phyloP scores from a whole-genome alignment of 2,113 vertebrate genomes.

The Athene cunicularia region DNA sequence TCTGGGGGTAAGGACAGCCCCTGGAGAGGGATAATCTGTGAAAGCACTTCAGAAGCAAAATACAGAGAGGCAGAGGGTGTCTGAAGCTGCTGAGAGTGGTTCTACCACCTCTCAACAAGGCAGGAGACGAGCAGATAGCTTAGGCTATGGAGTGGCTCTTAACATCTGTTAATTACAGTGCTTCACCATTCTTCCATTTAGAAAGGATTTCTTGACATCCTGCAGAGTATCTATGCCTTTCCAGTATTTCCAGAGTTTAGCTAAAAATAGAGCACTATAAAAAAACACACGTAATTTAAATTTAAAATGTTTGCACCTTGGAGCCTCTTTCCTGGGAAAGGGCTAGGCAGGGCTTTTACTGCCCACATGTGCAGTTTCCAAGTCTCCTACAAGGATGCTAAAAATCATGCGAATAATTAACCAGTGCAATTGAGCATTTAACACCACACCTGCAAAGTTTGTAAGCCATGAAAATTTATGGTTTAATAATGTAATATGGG shows the following conservation, averaged over 20 bases:
- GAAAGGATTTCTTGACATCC: not conserved
- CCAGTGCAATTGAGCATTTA: constrained; percentile 42
- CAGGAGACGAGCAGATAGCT: not conserved
- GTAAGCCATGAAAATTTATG: constrained; percentile 49
- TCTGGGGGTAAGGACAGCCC: not conserved
- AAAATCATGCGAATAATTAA: constrained; percentile 62
- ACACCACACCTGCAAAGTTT: constrained; percentile 44
- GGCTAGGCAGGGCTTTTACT: not conserved
- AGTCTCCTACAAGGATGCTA: not conserved
- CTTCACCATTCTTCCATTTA: not conserved
- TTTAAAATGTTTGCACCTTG: not conserved
- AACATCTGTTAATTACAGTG: not conserved
- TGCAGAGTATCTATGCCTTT: not conserved
- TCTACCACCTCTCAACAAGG: not conserved
- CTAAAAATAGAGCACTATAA: not conserved
- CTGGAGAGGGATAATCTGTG: not conserved
- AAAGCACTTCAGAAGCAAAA: not conserved
- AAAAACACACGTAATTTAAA: not conserved
- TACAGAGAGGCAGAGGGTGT: not conserved
- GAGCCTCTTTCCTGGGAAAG: not conserved
- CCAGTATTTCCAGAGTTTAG: not conserved
- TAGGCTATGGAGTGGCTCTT: not conserved
- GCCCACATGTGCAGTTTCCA: not conserved
- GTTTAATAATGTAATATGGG: constrained; percentile 18
- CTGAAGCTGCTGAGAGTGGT: not conserved